phyloP scores from a whole-genome alignment of 1,140 invertebrate genomes.

The Phthorimaea operculella region DNA sequence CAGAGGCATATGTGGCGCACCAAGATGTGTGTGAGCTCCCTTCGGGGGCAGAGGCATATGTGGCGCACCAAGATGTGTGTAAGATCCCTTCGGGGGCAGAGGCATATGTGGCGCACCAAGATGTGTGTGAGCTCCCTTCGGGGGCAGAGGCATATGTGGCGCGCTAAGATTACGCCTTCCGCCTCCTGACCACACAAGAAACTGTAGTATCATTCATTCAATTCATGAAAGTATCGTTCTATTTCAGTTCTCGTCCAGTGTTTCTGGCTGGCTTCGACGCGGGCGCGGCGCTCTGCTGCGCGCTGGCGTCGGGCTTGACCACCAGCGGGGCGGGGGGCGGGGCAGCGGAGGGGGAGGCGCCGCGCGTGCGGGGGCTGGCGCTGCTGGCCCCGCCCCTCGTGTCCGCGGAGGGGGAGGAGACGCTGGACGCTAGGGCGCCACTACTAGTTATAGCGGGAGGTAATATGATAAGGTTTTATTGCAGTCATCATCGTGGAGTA shows the following conservation, averaged over 20 bases:
- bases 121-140: too few species aligned
- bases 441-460: too few species aligned
- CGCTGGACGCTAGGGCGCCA: conserved; percentile 10
- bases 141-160: too few species aligned
- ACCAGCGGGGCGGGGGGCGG: conserved; percentile 25
- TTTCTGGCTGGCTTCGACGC: conserved; percentile 19
- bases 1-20: too few species aligned
- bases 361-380: conserved; percentile 15
- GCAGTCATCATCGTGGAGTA: too few species aligned
- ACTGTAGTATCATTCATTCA: neutral
- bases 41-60: too few species aligned
- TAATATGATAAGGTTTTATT: too few species aligned
- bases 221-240: neutral
- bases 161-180: neutral
- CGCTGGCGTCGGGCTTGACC: conserved; percentile 23
- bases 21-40: too few species aligned
- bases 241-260: neutral
- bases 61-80: too few species aligned
- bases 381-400: conserved; percentile 31
- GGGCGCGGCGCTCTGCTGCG: conserved; percentile 24
- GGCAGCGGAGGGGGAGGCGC: conserved; percentile 15
- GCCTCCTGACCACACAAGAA: neutral
- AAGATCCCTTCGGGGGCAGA: too few species aligned
- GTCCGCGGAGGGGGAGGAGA: conserved; percentile 17
- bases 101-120: too few species aligned